A percentile compares a stretch with the other conserved stretches of the same genome.
Evolutionary conservation across 2,113 vertebrate species (phyloP).

Genomic region (Phaetusa simplex): DNA sequence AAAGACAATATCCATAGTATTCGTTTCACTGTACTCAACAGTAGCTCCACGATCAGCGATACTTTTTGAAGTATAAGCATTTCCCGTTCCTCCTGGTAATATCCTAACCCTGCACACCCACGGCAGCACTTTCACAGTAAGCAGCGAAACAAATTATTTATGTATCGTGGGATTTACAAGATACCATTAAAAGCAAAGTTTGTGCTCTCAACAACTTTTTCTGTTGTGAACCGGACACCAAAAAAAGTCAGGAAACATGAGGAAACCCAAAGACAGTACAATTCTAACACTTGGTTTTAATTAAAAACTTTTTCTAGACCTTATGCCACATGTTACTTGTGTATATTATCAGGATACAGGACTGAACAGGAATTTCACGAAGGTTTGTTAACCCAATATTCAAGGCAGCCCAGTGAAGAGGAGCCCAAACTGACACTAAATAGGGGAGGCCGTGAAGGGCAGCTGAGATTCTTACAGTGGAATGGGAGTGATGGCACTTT

Average conservation of each 20-base stretch:
- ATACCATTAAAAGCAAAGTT: neutral
- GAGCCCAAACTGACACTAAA: neutral
- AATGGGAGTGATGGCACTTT: neutral
- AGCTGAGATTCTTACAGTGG: neutral
- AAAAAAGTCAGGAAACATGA: neutral
- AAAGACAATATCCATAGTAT: neutral
- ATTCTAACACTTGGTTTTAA: constrained; percentile 32
- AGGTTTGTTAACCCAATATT: neutral
- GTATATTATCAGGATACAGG: neutral
- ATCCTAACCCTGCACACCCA: neutral
- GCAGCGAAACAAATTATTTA: neutral
- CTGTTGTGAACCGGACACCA: neutral
- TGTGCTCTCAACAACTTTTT: neutral
- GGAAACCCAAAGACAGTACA: neutral
- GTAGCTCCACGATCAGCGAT: neutral
- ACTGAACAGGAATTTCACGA: neutral
- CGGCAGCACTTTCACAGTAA: neutral
- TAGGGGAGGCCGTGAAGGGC: neutral
- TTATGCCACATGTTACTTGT: constrained; percentile 10
- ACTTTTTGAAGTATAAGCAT: neutral
- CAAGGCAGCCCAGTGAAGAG: neutral
- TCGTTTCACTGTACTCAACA: neutral
- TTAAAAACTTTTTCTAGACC: constrained; percentile 8
- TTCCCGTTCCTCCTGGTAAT: neutral
- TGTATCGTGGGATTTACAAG: neutral